Percentiles rank a stretch among this genome's conserved stretches.
Conservation (phyloP, 2,888 invertebrate genomes). For the Dioctria linearis region DNA sequence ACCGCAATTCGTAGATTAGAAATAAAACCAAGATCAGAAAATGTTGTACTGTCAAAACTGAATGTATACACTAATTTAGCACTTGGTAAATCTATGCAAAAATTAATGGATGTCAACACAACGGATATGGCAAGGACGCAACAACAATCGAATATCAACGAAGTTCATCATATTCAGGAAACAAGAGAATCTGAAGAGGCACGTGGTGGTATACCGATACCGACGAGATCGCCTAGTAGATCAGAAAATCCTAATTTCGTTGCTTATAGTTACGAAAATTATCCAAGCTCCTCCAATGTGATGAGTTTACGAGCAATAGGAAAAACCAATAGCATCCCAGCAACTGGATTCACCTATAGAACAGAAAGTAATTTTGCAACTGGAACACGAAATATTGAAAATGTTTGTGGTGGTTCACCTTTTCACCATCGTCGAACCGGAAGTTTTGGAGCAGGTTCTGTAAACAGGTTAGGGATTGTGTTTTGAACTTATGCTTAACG, state of each 20-base stretch:
- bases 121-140: too few species aligned
- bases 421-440: constrained; percentile 13
- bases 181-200: neutral
- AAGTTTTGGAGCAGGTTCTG: neutral
- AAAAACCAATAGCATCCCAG: constrained; percentile 41
- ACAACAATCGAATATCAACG: too few species aligned
- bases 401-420: neutral
- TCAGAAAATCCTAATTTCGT: neutral
- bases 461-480: constrained; percentile 29
- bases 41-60: neutral
- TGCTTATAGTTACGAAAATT: constrained; percentile 14
- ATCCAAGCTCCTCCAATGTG: neutral
- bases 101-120: constrained; percentile 36
- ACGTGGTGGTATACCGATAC: constrained; percentile 44
- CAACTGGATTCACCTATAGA: neutral
- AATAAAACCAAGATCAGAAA: neutral
- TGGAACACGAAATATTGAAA: neutral
- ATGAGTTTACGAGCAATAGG: constrained; percentile 30
- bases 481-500: neutral
- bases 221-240: constrained; percentile 24
- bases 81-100: constrained; percentile 44
- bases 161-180: too few species aligned
- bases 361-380: neutral
- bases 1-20: neutral
- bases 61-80: constrained; percentile 51